Conservation (phyloP, 2,888 invertebrate species). For the Torymus texanus region DNA sequence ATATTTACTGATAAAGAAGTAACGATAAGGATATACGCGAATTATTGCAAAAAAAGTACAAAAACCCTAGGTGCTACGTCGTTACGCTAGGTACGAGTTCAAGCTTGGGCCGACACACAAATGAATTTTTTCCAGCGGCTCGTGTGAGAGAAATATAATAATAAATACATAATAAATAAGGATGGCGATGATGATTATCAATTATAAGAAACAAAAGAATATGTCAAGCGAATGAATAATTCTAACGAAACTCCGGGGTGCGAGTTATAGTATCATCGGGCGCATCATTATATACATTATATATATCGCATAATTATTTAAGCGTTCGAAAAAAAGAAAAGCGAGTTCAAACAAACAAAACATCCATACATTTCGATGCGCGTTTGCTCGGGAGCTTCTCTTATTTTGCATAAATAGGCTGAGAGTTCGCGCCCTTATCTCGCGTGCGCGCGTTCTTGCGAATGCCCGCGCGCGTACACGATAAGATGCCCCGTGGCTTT, state of each 20-base stretch:
- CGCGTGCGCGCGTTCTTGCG: background rate
- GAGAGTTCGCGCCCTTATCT: slow-evolving; percentile 51
- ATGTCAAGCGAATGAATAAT: slow-evolving; percentile 55
- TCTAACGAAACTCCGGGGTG: background rate
- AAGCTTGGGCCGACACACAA: slow-evolving; percentile 55
- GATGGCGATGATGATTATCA: slow-evolving; percentile 10
- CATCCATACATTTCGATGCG: background rate
- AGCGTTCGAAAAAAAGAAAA: slow-evolving; percentile 11
- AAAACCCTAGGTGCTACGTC: slow-evolving; percentile 75
- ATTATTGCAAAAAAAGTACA: slow-evolving; percentile 75
- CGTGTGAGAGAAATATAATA: slow-evolving; percentile 59
- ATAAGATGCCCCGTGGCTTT: slow-evolving; percentile 44
- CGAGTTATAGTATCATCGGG: slow-evolving; percentile 46
- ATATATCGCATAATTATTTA: slow-evolving; percentile 56
- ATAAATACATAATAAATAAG: slow-evolving; percentile 37
- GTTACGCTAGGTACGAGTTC: slow-evolving; percentile 70
- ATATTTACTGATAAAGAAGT: slow-evolving; percentile 49
- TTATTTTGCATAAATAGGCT: slow-evolving; percentile 54
- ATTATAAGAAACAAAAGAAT: slow-evolving; percentile 40
- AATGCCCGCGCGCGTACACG: background rate
- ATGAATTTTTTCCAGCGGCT: slow-evolving; percentile 65
- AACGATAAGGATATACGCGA: slow-evolving; percentile 69
- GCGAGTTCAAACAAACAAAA: slow-evolving; percentile 24
- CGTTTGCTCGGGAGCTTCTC: slow-evolving; percentile 21
- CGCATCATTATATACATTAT: slow-evolving; percentile 51